These are phyloP conservation scores for Oxytorus armatus DNA, from an alignment of 2,888 invertebrate species.

Conservation along the genomic window DNA sequence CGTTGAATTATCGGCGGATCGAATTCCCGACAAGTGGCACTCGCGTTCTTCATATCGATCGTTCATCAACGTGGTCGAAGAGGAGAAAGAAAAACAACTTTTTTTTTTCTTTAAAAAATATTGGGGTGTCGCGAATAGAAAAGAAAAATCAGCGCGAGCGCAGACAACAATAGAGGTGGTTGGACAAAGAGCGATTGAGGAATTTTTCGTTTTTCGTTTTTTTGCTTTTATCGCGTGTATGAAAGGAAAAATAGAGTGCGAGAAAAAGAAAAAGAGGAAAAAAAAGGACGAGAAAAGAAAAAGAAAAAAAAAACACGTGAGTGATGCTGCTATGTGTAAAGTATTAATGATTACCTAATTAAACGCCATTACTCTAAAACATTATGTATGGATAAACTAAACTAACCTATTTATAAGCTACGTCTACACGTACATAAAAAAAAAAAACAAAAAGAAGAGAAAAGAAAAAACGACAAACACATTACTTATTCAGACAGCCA, in stretches of 20 bases:
- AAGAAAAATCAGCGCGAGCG: constrained; percentile 13
- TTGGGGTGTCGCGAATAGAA: constrained; percentile 23
- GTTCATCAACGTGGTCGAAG: no score
- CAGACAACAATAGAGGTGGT: constrained; percentile 31
- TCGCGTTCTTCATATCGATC: no score
- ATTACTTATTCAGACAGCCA: constrained; percentile 2
- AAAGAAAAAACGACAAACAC: not conserved
- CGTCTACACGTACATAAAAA: constrained; percentile 71
- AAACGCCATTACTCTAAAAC: constrained; percentile 80
- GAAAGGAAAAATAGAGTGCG: constrained; percentile 30
- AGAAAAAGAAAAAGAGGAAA: constrained; percentile 38
- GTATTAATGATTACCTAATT: constrained; percentile 81
- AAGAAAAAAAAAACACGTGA: constrained; percentile 49
- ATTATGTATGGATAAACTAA: constrained; percentile 76
- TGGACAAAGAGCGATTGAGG: constrained; percentile 42
- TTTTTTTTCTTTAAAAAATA: not conserved
- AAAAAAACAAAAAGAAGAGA: constrained; percentile 5
- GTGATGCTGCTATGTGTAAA: constrained; percentile 79
- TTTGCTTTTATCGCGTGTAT: constrained; percentile 27
- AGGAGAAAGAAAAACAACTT: no score
- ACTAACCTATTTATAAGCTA: constrained; percentile 83
- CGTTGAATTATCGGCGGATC: no score
- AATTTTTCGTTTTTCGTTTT: constrained; percentile 21
- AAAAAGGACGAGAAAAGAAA: constrained; percentile 21
- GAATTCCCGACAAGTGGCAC: no score